Evolutionary conservation across 2,113 vertebrate species (phyloP).

Genomic region (Parus major): DNA sequence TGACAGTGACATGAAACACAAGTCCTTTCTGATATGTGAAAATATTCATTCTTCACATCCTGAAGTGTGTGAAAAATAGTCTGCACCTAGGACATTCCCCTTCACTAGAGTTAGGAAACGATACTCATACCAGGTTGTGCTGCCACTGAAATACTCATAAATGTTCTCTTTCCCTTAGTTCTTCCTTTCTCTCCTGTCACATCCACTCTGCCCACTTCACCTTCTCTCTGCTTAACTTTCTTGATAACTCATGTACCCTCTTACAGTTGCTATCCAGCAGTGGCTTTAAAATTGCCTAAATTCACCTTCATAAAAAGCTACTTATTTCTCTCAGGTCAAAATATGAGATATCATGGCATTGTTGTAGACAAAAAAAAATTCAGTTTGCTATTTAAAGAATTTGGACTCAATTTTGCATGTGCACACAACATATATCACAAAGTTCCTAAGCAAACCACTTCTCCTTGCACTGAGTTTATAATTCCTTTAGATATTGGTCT

Average conservation of each 20-base stretch:
- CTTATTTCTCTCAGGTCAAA: neutral
- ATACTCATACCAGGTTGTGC: neutral
- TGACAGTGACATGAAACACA: neutral
- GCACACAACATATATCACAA: neutral
- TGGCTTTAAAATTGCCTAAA: neutral
- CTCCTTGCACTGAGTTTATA: neutral
- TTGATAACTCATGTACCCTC: neutral
- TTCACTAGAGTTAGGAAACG: neutral
- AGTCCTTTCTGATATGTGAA: neutral
- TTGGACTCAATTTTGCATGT: neutral
- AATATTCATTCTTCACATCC: neutral
- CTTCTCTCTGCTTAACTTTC: neutral
- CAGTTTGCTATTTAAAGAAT: neutral
- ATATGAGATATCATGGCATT: neutral
- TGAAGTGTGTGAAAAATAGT: neutral
- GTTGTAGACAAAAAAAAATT: neutral
- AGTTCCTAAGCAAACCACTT: neutral
- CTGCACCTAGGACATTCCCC: neutral
- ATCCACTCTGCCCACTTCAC: neutral
- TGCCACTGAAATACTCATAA: neutral
- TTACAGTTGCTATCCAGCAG: neutral
- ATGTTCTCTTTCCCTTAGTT: neutral
- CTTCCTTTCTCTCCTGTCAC: neutral
- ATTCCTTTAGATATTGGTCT: neutral
- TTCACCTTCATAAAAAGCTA: neutral